Conservation (phyloP, 2,113 vertebrate species). For the Ceyx cyanopectus region DNA sequence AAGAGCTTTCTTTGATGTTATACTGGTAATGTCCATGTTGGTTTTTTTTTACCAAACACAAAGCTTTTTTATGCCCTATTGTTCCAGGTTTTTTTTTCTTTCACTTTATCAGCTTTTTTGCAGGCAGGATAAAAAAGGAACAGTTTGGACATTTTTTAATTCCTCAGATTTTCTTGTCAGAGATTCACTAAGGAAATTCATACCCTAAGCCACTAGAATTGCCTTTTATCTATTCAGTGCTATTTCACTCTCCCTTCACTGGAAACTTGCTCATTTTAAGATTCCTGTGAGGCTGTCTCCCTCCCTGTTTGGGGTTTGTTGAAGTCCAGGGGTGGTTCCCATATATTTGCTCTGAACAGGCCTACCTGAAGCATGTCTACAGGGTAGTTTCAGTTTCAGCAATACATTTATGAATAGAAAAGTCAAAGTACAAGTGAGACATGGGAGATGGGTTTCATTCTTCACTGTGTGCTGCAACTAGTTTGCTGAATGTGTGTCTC, state of each 20-base stretch:
- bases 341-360: not conserved
- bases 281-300: not conserved
- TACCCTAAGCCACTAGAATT: not conserved
- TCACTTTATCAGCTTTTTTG: not conserved
- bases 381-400: not conserved
- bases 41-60: not conserved
- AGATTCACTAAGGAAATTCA: not conserved
- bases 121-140: not conserved
- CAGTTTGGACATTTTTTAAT: not conserved
- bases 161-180: not conserved
- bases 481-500: not conserved
- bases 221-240: not conserved
- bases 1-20: not conserved
- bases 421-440: not conserved
- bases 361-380: not conserved
- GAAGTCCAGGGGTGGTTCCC: not conserved
- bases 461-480: fast-evolving
- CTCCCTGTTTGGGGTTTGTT: not conserved
- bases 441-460: not conserved
- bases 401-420: not conserved
- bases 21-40: not conserved
- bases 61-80: not conserved
- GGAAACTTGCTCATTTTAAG: not conserved
- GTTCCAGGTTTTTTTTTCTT: not conserved
- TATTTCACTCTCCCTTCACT: not conserved